These are phyloP conservation scores for Drosophila cognata DNA, from an alignment of 2,888 invertebrate genomes.

Conservation along the genomic window DNA sequence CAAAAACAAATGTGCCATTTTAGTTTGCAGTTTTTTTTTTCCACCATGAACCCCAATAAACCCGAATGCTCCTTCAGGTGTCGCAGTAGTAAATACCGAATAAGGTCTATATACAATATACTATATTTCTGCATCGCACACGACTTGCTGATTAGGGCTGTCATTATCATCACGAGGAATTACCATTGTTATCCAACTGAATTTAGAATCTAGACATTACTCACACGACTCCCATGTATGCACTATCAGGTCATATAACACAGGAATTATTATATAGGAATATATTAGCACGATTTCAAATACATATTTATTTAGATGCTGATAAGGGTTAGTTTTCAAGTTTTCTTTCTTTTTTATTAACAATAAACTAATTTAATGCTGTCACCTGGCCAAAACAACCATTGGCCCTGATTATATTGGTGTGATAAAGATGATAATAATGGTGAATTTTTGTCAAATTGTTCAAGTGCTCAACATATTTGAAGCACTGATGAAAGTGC, in stretches of 20 bases:
- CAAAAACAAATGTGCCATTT: constrained; percentile 5
- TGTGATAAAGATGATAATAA: background rate
- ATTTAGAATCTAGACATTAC: constrained; percentile 71
- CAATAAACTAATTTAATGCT: constrained; percentile 6
- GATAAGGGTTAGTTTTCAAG: background rate
- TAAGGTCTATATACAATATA: constrained; percentile 7
- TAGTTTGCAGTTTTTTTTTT: background rate
- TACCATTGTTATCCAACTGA: constrained; percentile 73
- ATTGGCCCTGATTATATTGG: constrained; percentile 3
- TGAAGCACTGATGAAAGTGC: background rate
- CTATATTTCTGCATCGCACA: constrained; percentile 18
- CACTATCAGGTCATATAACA: constrained; percentile 7
- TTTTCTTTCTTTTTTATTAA: background rate
- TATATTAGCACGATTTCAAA: background rate
- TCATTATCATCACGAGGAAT: constrained; percentile 74
- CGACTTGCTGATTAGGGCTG: constrained; percentile 55
- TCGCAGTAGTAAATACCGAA: background rate
- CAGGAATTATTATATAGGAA: background rate
- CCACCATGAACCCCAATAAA: background rate
- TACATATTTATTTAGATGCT: constrained; percentile 4
- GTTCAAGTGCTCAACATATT: constrained; percentile 3
- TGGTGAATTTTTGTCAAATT: background rate
- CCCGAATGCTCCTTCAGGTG: background rate
- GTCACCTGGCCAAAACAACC: constrained; percentile 23
- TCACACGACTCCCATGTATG: constrained; percentile 38